A percentile compares a stretch with the other conserved stretches of the same genome.
Evolutionary conservation across 2,113 vertebrate genomes (phyloP).

Genomic region (Rhabdomys dilectus): DNA sequence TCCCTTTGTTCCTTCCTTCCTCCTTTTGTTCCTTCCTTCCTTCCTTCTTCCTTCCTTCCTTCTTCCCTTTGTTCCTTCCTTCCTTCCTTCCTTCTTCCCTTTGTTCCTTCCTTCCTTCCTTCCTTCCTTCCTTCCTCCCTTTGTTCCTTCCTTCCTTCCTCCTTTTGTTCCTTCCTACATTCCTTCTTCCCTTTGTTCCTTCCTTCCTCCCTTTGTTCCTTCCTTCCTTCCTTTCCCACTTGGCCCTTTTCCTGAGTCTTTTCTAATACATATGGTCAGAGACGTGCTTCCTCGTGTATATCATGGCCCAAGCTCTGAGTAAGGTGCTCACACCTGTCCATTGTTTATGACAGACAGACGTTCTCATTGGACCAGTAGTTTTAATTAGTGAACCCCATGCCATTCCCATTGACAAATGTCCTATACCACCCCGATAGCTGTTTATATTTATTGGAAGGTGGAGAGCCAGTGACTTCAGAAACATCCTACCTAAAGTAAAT

Average conservation of each 20-base stretch:
- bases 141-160: accelerated
- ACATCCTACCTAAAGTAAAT: neutral
- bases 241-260: neutral
- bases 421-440: neutral
- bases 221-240: neutral
- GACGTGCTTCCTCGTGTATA: neutral
- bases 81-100: no score
- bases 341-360: neutral
- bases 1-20: accelerated
- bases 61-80: no score
- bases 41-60: neutral
- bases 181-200: neutral
- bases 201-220: no score
- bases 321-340: neutral
- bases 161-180: neutral
- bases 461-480: neutral
- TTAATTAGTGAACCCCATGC: neutral
- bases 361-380: neutral
- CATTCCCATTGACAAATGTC: neutral
- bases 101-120: no score
- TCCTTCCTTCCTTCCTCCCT: no score
- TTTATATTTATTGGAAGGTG: neutral
- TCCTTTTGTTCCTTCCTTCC: neutral
- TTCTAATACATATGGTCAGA: neutral
- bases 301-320: neutral